These are phyloP conservation scores for Dasypolia templi DNA, from an alignment of 2,888 invertebrate genomes.

Conservation along the genomic window DNA sequence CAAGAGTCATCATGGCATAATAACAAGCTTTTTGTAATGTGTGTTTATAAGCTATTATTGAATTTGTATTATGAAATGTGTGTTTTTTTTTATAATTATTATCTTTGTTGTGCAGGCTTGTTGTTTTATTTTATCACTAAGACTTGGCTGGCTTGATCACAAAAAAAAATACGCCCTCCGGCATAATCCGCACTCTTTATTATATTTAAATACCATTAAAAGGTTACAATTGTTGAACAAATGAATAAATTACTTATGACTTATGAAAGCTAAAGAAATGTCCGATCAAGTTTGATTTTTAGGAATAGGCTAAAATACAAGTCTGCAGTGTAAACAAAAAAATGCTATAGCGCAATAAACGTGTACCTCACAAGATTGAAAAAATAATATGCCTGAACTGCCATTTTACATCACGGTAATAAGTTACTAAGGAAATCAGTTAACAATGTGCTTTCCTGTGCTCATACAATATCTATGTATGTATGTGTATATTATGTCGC, in stretches of 20 bases:
- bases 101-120: too few species aligned
- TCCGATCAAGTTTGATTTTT: not conserved
- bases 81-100: too few species aligned
- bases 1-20: too few species aligned
- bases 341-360: not conserved
- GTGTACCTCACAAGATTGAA: not conserved
- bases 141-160: too few species aligned
- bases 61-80: too few species aligned
- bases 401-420: not conserved
- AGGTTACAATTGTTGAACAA: too few species aligned
- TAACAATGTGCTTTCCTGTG: constrained; percentile 1
- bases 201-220: too few species aligned
- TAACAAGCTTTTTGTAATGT: not conserved
- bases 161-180: too few species aligned
- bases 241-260: too few species aligned
- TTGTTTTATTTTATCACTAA: too few species aligned
- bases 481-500: not conserved
- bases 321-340: not conserved
- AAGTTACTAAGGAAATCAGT: constrained; percentile 13
- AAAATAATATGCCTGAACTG: not conserved
- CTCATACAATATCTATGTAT: constrained; percentile 18
- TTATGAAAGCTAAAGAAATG: not conserved
- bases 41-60: not conserved
- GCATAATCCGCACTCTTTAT: too few species aligned
- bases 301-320: not conserved